Evolutionary conservation across 2,797 vertebrate species (phyloP), one percentile per base, ranked within the genome.

Genomic region (Gobionotothen gibberifrons): DNA sequence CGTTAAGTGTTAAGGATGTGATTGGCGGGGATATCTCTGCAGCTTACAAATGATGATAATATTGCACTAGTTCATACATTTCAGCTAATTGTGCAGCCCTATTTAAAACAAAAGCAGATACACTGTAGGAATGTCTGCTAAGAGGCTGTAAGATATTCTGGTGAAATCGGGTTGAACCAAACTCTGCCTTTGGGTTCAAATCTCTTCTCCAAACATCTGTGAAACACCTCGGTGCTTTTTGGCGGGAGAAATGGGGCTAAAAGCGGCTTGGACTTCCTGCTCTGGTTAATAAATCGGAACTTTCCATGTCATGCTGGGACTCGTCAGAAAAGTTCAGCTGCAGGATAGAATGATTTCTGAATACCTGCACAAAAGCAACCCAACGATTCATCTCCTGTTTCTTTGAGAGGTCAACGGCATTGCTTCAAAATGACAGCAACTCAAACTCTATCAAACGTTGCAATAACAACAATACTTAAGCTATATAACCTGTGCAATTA

Each of bases 251-350:
- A 56, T 32, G 36, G 26, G 61, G 42, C 60, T 26, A 26, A 26
- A 26, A 26, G 26, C 26, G 26, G 3, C 26, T 22, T 22, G 22
- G 22, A 22, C 22, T 22, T 19, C 32, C 9, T 2, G 10, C 79
- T 70, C 73, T 63, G 63, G 55, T 53, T 48, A 64, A 71, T 61
- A 70, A 48, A 69, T 74, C 69, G 48, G 57, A 15, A 14, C 36
- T 9, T 51, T 42, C 64, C 29, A 56, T 11, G 63, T 81, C 80
- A 74, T 58, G 74, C 77, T 47, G 69, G 54, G 82, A 82, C 71
- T 14, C 19, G 58, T 47, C 59, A 12, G 16, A 42, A 51, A 67
- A 59, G 65, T 54, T 1, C 21, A 59, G 56, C 62, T 19, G 58
- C 64, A n/a, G 43, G 21, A 29, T 29, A 9, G 26, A 44, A 0